These are phyloP conservation scores for Clarias magur DNA, from an alignment of 2,113 vertebrate genomes.

Conservation along the genomic window DNA sequence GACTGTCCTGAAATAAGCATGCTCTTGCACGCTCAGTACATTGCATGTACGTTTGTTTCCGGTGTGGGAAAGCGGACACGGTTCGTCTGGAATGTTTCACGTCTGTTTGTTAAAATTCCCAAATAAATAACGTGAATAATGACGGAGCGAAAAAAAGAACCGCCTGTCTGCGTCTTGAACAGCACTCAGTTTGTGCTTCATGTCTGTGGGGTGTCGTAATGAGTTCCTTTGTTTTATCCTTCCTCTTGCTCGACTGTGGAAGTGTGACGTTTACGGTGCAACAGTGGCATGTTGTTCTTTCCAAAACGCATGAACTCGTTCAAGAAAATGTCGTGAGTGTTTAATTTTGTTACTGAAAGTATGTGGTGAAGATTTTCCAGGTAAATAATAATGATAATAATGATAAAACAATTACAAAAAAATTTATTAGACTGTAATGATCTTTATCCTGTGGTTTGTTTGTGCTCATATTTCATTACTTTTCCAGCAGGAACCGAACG, in stretches of 20 bases:
- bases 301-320: not conserved
- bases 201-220: constrained; percentile 23
- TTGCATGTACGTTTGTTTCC: constrained; percentile 42
- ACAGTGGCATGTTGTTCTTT: not conserved
- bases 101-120: not conserved
- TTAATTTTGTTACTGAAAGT: not conserved
- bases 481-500: no score
- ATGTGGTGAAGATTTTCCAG: not conserved
- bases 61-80: not conserved
- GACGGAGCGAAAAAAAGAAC: not conserved
- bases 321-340: not conserved
- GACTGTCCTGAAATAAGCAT: constrained; percentile 22
- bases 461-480: not conserved
- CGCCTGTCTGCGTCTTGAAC: not conserved
- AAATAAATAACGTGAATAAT: not conserved
- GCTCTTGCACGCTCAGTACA: constrained; percentile 35
- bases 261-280: constrained; percentile 16
- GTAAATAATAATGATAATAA: not conserved
- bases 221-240: constrained; percentile 44
- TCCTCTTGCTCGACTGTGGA: constrained; percentile 9
- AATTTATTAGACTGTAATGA: not conserved
- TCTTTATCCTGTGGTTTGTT: not conserved
- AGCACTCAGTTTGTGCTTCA: not conserved
- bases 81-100: not conserved
- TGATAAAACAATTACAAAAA: not conserved